Percentiles rank a stretch among this genome's conserved stretches.
phyloP scores from a whole-genome alignment of 1,140 invertebrate species.

The Caenorhabditis brenneri region DNA sequence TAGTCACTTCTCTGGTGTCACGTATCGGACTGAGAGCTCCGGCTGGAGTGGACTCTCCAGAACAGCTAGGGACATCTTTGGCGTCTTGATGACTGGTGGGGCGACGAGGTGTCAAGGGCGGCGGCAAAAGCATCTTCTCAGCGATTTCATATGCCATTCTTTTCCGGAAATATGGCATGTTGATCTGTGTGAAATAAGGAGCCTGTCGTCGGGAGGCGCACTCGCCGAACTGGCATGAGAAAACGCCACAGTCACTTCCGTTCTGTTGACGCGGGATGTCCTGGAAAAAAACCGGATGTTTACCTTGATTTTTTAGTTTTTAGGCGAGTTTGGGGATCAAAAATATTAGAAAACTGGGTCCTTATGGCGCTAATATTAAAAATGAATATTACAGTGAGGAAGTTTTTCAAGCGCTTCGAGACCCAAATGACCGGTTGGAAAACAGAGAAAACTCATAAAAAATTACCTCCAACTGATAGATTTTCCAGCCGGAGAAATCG shows the following conservation, averaged over 20 bases:
- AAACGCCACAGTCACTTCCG: constrained; percentile 95
- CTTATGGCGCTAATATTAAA: too few species aligned
- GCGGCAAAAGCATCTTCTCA: constrained; percentile 69
- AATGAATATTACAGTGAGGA: too few species aligned
- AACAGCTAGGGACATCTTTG: constrained; percentile 22
- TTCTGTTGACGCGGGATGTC: constrained; percentile 94
- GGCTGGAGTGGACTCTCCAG: constrained; percentile 12
- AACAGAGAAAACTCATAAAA: background rate
- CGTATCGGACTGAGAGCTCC: background rate
- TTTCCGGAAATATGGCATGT: constrained; percentile 90
- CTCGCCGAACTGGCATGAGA: constrained; percentile 85
- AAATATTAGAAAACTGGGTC: too few species aligned
- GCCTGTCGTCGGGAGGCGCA: constrained; percentile 80
- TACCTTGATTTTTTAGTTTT: constrained; percentile 14
- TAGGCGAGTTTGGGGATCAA: constrained; percentile 40
- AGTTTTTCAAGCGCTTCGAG: too few species aligned
- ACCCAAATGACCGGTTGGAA: too few species aligned
- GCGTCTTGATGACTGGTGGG: background rate
- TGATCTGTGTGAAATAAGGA: constrained; percentile 77
- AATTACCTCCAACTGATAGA: constrained; percentile 40
- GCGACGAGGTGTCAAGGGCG: too few species aligned
- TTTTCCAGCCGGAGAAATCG: constrained; percentile 79
- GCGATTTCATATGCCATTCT: constrained; percentile 85
- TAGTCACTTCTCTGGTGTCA: background rate
- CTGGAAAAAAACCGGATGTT: constrained; percentile 70